Percentiles rank a stretch among this genome's conserved stretches.
These are phyloP conservation scores for Lepidurus couesii DNA, from an alignment of 1,140 invertebrate genomes.

Conservation along the genomic window DNA sequence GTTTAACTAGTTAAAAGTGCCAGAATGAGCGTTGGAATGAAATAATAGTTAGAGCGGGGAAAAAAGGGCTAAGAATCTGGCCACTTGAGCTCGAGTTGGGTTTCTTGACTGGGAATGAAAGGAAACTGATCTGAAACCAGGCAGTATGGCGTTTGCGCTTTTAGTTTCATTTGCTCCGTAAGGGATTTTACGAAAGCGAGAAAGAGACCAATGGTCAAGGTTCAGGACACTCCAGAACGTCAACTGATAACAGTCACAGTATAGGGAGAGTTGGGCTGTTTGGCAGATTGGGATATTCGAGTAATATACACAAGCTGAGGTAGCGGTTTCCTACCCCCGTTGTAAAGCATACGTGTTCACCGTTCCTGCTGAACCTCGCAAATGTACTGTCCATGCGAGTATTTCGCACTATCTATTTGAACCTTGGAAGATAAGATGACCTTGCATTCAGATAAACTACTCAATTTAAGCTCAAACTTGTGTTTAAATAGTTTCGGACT, in stretches of 20 bases:
- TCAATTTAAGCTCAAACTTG: too few relatives aligned
- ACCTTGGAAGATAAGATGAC: too few relatives aligned
- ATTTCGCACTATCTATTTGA: too few relatives aligned
- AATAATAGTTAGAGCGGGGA: neutral
- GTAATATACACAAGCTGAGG: neutral
- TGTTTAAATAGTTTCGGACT: too few relatives aligned
- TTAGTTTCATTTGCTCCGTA: neutral
- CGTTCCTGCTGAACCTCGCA: too few relatives aligned
- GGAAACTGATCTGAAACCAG: neutral
- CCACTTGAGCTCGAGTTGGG: neutral
- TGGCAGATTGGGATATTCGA: neutral
- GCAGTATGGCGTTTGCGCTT: neutral
- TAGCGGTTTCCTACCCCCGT: neutral
- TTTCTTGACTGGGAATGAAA: neutral
- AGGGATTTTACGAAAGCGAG: neutral
- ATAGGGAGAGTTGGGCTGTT: neutral
- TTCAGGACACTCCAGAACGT: neutral
- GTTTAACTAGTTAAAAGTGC: neutral
- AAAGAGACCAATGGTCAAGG: neutral
- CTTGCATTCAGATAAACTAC: too few relatives aligned
- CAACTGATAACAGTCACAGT: neutral
- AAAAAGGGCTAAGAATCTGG: neutral
- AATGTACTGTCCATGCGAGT: too few relatives aligned
- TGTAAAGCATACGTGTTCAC: too few relatives aligned
- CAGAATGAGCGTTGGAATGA: neutral